Base-by-base conservation (phyloP, 2,797 vertebrate species). In the Sylvilagus floridanus region DNA sequence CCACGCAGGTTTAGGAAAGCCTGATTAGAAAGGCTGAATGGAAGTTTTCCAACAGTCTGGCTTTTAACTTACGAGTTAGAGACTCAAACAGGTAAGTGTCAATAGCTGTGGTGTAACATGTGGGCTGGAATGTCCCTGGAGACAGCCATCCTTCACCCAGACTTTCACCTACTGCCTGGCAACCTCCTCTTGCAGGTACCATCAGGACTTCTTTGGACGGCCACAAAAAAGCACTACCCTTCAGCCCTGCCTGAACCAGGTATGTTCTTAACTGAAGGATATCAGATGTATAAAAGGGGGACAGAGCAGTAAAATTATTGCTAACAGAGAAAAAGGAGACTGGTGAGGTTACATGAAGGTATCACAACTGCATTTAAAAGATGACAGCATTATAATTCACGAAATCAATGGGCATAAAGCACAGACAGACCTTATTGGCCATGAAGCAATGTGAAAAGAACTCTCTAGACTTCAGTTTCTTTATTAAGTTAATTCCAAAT, bases 281-380 rank as follows among this genome's bases (percentile, higher is more conserved):
- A 66, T 30, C 6, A 75, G 37, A 66, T 30, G 12, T 78, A 21
- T 42, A 75, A 47, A 73, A 21, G 73, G 26, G 47, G 13, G 37
- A 92, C 4, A 22, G 35, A 73, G 57, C 72, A 68, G n/a, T 82
- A 85, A 89, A 91, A 81, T 78, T 42, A 78, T 71, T 6, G 7
- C 3, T 35, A n/a, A 42, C 24, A 32, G 22, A 63, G 63, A 50
- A 81, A 90, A 72, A 90, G 60, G 26, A 19, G 28, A 37, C 86
- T 94, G 84, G 76, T 63, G 73, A 69, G 57, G 16, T 71, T 82
- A 94, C 88, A 66, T 90, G 30, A 94, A 96, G 96, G 57, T 26
- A 90, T 81, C 77, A 75, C n/a, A 72, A 60, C 86, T 73, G 57
- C 54, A 89, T 88, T 66, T 52, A 54, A 82, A 79, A 85, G 57